These are phyloP conservation scores for Synergus gifuensis DNA, from an alignment of 2,888 invertebrate species.

Conservation along the genomic window DNA sequence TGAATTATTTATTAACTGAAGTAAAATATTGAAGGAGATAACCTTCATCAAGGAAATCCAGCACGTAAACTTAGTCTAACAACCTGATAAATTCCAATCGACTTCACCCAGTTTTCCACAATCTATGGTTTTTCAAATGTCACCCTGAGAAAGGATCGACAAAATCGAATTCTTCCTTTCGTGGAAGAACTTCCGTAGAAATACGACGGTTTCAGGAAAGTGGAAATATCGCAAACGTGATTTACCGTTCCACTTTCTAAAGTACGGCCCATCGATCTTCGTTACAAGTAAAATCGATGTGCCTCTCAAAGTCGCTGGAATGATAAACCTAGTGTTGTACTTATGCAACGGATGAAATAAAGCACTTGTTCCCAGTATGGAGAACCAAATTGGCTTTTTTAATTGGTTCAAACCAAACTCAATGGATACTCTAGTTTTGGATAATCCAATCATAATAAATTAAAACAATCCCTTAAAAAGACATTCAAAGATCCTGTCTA, in stretches of 20 bases:
- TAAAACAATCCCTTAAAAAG: neutral
- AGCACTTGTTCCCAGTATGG: slow-evolving; percentile 3
- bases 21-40: slow-evolving; percentile 11
- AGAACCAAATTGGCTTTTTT: neutral
- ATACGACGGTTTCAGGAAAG: slow-evolving; percentile 53
- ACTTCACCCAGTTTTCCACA: slow-evolving; percentile 23
- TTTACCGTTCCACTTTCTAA: slow-evolving; percentile 66
- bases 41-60: slow-evolving; percentile 16
- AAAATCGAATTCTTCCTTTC: neutral
- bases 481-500: neutral
- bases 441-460: slow-evolving; percentile 23
- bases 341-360: slow-evolving; percentile 20
- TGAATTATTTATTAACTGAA: slow-evolving; percentile 6
- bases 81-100: slow-evolving; percentile 2
- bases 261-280: slow-evolving; percentile 54
- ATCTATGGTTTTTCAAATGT: neutral
- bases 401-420: neutral
- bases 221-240: slow-evolving; percentile 56
- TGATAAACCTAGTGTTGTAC: neutral
- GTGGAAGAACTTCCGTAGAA: neutral
- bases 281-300: slow-evolving; percentile 24
- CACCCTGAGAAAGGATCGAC: neutral
- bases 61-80: neutral
- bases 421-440: neutral
- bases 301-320: slow-evolving; percentile 5